phyloP scores from a whole-genome alignment of 2,113 vertebrate species.

The Bufo bufo region DNA sequence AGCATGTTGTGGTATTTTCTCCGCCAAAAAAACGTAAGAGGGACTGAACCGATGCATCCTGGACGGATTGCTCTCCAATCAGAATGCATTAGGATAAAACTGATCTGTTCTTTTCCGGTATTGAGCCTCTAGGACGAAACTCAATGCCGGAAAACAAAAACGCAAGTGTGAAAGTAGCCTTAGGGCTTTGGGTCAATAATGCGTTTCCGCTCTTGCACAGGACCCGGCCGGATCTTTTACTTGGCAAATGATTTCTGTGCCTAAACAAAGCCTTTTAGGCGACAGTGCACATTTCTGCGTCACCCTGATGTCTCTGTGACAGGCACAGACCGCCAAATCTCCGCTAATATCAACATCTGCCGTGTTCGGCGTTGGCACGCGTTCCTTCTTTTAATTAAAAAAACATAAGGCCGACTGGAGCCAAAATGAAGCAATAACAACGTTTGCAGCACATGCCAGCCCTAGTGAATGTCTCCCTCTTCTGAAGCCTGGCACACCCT shows the following conservation, averaged over 20 bases:
- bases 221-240: neutral
- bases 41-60: too few species aligned
- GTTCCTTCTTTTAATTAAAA: slow-evolving; percentile 7
- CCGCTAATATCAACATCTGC: slow-evolving; percentile 15
- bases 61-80: too few species aligned
- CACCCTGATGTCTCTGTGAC: neutral
- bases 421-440: slow-evolving; percentile 9
- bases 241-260: neutral
- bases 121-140: too few species aligned
- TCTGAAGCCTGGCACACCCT: neutral
- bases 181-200: neutral
- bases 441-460: neutral
- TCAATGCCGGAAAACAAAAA: too few species aligned
- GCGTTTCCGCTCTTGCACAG: neutral
- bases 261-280: too few species aligned
- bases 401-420: neutral
- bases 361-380: neutral
- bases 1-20: too few species aligned
- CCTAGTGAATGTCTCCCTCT: neutral
- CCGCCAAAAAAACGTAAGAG: too few species aligned
- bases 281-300: neutral
- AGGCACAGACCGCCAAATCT: neutral
- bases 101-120: too few species aligned
- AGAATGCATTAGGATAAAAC: too few species aligned
- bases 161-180: too few species aligned